These are phyloP conservation scores for Acronicta psi DNA, from an alignment of 2,888 invertebrate genomes.

Conservation along the genomic window DNA sequence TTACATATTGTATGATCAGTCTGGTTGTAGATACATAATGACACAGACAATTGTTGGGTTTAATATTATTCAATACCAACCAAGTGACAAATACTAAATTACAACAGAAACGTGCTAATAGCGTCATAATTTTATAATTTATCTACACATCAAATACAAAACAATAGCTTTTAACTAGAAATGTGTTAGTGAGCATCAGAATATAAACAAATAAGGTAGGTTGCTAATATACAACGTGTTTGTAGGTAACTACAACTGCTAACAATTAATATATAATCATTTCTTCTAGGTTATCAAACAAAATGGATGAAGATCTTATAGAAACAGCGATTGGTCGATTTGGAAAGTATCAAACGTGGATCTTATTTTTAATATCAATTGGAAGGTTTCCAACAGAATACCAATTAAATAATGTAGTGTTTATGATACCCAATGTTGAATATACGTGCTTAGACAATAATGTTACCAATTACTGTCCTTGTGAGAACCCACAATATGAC, in stretches of 20 bases:
- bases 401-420: constrained; percentile 88
- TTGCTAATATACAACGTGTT: background rate
- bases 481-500: constrained; percentile 86
- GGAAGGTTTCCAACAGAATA: constrained; percentile 89
- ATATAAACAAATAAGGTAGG: background rate
- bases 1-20: constrained; percentile 11
- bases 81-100: too few species aligned
- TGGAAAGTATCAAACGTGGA: constrained; percentile 88
- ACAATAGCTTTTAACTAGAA: background rate
- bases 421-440: constrained; percentile 86
- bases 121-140: background rate
- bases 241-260: too few species aligned
- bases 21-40: constrained; percentile 11
- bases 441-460: constrained; percentile 83
- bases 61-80: constrained; percentile 5
- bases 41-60: background rate
- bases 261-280: too few species aligned
- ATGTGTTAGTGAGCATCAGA: constrained; percentile 4
- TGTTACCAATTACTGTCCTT: constrained; percentile 79
- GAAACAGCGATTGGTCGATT: constrained; percentile 86
- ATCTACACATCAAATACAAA: background rate
- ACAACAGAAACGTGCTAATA: background rate
- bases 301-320: constrained; percentile 66
- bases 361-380: constrained; percentile 82
- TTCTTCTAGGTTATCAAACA: constrained; percentile 12